Base-by-base conservation (phyloP, 2,113 vertebrate genomes). In the Brachionichthys hirsutus region DNA sequence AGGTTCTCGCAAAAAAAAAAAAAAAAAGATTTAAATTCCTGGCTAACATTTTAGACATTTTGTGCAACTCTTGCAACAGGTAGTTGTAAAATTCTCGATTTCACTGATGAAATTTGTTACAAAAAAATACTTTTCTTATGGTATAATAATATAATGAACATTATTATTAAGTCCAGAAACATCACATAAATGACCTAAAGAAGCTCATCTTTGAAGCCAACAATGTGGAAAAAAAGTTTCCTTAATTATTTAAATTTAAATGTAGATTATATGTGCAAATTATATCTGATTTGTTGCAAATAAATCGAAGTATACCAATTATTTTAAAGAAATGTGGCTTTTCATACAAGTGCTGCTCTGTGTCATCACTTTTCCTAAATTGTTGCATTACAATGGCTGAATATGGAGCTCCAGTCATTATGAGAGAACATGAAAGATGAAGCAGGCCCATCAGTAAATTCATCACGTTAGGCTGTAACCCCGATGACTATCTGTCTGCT, bases 401-500 rank as follows among this genome's bases (percentile, higher is more conserved):
- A 20, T 4, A 9, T 24, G 43, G n/a, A 52, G 42, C 15, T 54
- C 16, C 1, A 40, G n/a, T 18, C 10, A 6, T 22, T 20, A 45
- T 1, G 4, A 51, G 38, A 60, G 41, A 55, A 40, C 44, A 3
- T 1, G 4, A 17, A 30, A 42, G 12, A 70, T 11, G 48, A 43
- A 68, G 54, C 19, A 15, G 51, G 7, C 17, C 48, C 44, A 53
- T 58, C 1, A 20, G 45, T 41, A 51, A 71, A 71, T 55, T 73
- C 54, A 77, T 63, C 63, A 50, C 35, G 58, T 61, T 50, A 36
- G 6, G 55, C 48, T 9, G 18, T 43, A 51, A 35, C 30, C 19
- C 17, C 1, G 54, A 9, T 8, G 36, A 52, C 41, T 30, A 35
- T 61, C 43, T 62, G 24, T 24, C 3, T 2, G 12, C 14, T 15